Conservation (phyloP, 2,113 vertebrate genomes). For the Eira barbara region DNA sequence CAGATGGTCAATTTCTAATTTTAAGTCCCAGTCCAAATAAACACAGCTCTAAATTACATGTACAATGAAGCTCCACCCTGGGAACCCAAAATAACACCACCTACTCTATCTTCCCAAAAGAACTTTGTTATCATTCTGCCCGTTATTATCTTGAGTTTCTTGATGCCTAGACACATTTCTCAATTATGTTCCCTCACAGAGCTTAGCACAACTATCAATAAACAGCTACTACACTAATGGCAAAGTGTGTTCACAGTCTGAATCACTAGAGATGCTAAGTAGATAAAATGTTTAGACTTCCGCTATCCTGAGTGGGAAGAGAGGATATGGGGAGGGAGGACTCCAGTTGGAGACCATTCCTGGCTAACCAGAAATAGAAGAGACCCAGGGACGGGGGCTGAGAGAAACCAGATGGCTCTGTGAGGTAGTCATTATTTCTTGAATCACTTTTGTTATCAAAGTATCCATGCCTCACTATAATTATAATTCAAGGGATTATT, state of each 20-base stretch:
- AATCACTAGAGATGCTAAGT: slow-evolving; percentile 29
- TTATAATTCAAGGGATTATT: background rate
- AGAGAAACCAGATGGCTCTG: slow-evolving; percentile 45
- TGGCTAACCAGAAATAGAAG: slow-evolving; percentile 46
- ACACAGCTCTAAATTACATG: slow-evolving; percentile 57
- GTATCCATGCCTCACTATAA: background rate
- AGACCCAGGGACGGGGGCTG: background rate
- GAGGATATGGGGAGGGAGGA: background rate
- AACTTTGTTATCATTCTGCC: background rate
- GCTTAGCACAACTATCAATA: background rate
- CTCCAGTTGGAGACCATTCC: background rate
- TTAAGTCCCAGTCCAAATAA: slow-evolving; percentile 63
- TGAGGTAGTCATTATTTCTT: slow-evolving; percentile 1
- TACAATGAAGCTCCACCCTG: background rate
- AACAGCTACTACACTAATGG: background rate
- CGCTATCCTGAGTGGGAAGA: slow-evolving; percentile 22
- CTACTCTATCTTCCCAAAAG: slow-evolving; percentile 26
- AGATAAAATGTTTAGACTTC: slow-evolving; percentile 37
- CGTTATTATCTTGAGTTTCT: background rate
- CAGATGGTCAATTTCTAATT: slow-evolving; percentile 70
- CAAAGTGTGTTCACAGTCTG: background rate
- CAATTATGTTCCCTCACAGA: slow-evolving; percentile 8
- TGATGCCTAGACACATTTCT: background rate
- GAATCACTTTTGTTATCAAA: background rate
- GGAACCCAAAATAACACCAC: slow-evolving; percentile 51